phyloP scores from a whole-genome alignment of 2,113 vertebrate genomes.

The Calypte anna region DNA sequence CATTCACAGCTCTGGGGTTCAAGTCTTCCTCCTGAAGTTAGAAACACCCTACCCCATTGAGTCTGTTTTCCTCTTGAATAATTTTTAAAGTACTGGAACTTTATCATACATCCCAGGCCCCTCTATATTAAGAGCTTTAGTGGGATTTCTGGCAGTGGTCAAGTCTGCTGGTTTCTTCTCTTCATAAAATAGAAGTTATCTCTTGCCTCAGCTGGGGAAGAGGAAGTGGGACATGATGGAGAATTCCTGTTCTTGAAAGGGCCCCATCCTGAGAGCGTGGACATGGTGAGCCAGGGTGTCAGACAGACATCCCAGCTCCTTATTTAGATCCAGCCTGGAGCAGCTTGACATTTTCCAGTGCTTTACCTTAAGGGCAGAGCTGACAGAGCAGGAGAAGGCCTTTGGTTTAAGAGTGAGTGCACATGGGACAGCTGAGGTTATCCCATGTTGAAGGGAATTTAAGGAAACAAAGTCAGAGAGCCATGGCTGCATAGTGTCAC shows the following conservation, averaged over 20 bases:
- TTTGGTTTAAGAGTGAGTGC: background rate
- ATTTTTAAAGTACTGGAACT: constrained; percentile 69
- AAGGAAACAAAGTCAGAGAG: background rate
- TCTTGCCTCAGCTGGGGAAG: constrained; percentile 65
- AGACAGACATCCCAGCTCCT: background rate
- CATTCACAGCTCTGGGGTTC: background rate
- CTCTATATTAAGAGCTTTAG: constrained; percentile 46
- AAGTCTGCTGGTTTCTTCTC: constrained; percentile 10
- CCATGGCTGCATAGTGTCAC: background rate
- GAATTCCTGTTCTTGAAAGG: constrained; percentile 62
- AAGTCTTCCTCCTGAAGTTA: background rate
- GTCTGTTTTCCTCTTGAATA: constrained; percentile 58
- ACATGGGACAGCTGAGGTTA: background rate
- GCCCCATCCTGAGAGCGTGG: constrained; percentile 6
- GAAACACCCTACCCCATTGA: background rate
- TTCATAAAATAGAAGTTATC: constrained; percentile 69
- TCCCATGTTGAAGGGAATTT: background rate
- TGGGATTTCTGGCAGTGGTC: constrained; percentile 76
- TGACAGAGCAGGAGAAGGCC: background rate
- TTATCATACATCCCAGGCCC: constrained; percentile 74
- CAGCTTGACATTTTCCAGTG: background rate
- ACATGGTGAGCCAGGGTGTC: background rate
- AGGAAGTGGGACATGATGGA: constrained; percentile 64
- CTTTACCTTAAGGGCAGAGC: background rate
- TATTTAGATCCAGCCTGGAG: background rate